phyloP scores from a whole-genome alignment of 2,888 invertebrate genomes.

The Eupithecia subumbrata region DNA sequence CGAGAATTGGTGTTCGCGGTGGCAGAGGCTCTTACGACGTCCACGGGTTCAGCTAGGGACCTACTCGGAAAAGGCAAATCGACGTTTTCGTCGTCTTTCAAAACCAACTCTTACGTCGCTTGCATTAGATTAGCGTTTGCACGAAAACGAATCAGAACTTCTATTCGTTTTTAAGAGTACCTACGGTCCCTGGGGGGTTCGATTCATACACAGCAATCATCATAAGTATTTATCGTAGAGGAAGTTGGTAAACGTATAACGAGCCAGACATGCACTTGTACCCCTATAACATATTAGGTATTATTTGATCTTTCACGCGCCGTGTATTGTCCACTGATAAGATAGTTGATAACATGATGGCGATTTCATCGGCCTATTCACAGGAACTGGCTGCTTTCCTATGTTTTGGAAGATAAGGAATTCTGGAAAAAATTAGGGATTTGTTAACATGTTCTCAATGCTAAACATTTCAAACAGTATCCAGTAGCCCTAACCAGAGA shows the following conservation, averaged over 20 bases:
- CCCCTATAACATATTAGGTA: not conserved
- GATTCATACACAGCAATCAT: not conserved
- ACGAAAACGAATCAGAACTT: no score
- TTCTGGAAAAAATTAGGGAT: not conserved
- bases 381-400: slow-evolving; percentile 29
- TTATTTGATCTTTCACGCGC: slow-evolving; percentile 36
- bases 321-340: slow-evolving; percentile 37
- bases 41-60: no score
- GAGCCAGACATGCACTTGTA: slow-evolving; percentile 3
- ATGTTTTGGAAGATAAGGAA: slow-evolving; percentile 19
- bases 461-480: no score
- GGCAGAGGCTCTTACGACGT: no score
- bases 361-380: slow-evolving; percentile 31
- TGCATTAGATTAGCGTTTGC: no score
- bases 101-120: no score
- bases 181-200: not conserved
- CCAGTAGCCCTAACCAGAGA: no score
- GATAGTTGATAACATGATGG: slow-evolving; percentile 36
- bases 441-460: not conserved
- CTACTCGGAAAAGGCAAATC: no score
- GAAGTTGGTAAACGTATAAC: not conserved
- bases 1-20: no score
- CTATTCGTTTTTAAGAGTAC: no score
- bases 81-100: no score
- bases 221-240: not conserved